phyloP scores from a whole-genome alignment of 2,113 vertebrate species.

The Toxostoma redivivum region DNA sequence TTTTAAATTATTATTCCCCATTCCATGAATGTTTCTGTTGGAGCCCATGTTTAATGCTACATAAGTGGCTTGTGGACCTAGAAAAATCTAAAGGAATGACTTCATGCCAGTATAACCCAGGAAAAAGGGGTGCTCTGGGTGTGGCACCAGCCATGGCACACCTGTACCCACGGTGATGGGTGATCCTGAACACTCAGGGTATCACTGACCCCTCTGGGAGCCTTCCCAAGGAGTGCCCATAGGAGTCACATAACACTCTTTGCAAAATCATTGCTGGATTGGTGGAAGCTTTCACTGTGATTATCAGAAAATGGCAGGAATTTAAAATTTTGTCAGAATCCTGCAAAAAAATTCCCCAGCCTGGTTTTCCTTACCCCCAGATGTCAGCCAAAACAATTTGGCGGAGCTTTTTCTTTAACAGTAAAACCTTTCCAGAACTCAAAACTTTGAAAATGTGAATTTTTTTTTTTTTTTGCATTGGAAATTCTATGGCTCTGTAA shows the following conservation, averaged over 20 bases:
- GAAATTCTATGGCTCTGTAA: background rate
- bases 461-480: background rate
- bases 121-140: background rate
- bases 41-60: background rate
- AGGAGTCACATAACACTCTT: rapidly evolving
- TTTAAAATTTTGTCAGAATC: background rate
- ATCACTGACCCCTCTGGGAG: background rate
- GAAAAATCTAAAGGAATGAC: background rate
- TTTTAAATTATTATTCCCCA: background rate
- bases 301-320: background rate
- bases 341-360: background rate
- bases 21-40: background rate
- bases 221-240: background rate
- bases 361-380: background rate
- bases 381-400: background rate
- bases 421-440: background rate
- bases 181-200: background rate
- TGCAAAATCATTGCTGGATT: background rate
- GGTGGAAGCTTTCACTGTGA: background rate
- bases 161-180: rapidly evolving
- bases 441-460: background rate
- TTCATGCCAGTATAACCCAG: background rate
- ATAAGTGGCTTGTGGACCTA: background rate
- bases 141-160: background rate
- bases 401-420: background rate